These are phyloP conservation scores for Drosophila baimaii DNA, from an alignment of 1,140 invertebrate species.

Conservation along the genomic window DNA sequence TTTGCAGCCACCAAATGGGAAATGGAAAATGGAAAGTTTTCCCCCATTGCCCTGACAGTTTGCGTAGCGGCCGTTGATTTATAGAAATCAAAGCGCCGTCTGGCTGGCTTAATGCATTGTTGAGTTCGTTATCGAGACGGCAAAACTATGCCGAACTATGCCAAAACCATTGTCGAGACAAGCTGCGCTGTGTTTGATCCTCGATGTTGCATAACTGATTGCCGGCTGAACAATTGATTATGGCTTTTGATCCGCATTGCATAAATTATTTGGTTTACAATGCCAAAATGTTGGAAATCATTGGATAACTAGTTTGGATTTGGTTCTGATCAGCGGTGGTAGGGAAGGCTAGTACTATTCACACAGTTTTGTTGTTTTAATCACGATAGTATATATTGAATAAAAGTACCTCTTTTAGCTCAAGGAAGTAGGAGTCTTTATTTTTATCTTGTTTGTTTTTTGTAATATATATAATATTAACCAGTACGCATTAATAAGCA, in stretches of 20 bases:
- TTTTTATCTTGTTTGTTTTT: no score
- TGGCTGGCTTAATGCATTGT: conserved; percentile 31
- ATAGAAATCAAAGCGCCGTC: conserved; percentile 63
- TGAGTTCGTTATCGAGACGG: conserved; percentile 23
- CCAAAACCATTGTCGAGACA: conserved; percentile 10
- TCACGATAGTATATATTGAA: no score
- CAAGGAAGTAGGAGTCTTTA: no score
- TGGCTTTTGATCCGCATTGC: background rate
- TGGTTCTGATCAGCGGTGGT: background rate
- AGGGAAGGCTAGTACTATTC: background rate
- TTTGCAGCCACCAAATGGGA: background rate
- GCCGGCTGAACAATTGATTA: conserved; percentile 3
- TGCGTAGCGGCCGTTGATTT: conserved; percentile 71
- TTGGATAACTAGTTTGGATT: background rate
- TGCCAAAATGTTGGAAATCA: background rate
- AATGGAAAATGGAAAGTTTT: conserved; percentile 70
- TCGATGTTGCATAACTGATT: conserved; percentile 11
- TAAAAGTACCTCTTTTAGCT: no score
- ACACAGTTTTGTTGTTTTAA: no score
- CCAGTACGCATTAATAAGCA: no score
- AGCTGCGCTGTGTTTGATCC: conserved; percentile 16
- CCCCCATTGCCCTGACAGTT: conserved; percentile 61
- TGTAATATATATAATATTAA: no score
- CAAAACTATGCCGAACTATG: conserved; percentile 9
- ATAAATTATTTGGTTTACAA: background rate